Base-by-base conservation (phyloP, 2,113 vertebrate species). In the Ophiodon elongatus region DNA sequence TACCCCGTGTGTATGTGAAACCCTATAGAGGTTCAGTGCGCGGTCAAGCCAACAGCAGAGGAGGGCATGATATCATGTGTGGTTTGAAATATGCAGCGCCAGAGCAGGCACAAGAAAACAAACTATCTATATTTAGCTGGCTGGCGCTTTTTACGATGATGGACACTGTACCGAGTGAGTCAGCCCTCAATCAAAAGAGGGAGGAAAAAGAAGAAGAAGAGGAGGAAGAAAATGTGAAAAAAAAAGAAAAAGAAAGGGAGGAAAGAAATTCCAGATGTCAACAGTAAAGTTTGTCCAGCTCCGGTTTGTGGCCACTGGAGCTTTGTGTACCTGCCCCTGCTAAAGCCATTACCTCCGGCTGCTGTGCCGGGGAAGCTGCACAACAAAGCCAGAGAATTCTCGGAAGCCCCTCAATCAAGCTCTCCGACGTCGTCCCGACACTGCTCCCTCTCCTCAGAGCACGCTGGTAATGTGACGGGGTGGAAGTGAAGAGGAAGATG, bases 251-350 rank as follows among this genome's bases (percentile, higher is more conserved):
- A 56, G 76, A 81, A 80, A 74, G 70, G 73, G 87, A 92, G 91
- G 88, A 94, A 92, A 95, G 92, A 93, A 93, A 94, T 94, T 95
- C 94, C 95, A 96, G 95, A 96, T 96, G 95, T 96, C 93, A 95
- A 94, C 94, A 93, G 93, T 94, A 94, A 95, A 95, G 93, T 94
- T 92, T 89, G 93, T 94, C 73, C 94, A 94, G 93, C 91, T 95
- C 94, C 89, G 86, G 91, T 93, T 84, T 93, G 85, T 81, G 90
- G 93, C 93, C 94, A 89, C 91, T 88, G 88, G 95, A 94, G 92
- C 94, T 94, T 94, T 95, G 93, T 93, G 91, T 95, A 95, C 92
- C 94, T 95, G 93, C 83, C 71, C 64, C 95, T 96, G 95, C 62
- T 94, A 95, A 95, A 96, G 90, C 92, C 94, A 96, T 96, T 95